Evolutionary conservation across 1,140 invertebrate genomes (phyloP).

Genomic region (Zaprionus ghesquierei): DNA sequence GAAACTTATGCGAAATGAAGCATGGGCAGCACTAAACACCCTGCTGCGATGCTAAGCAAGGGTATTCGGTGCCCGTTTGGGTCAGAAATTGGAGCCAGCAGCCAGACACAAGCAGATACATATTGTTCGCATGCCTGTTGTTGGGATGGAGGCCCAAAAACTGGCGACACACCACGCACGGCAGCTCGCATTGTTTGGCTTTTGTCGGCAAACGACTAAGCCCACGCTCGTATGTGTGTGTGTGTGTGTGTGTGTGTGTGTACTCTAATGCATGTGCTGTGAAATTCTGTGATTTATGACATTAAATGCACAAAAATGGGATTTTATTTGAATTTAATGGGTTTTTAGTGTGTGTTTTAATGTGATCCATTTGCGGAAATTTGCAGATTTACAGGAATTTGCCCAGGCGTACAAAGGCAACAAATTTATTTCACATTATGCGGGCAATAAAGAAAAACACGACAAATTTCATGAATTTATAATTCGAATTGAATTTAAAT

Average conservation of each 20-base stretch:
- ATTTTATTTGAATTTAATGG: slow-evolving; percentile 79
- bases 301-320: slow-evolving; percentile 79
- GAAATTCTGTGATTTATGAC: slow-evolving; percentile 75
- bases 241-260: slow-evolving; percentile 24
- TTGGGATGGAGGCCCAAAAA: slow-evolving; percentile 29
- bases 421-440: slow-evolving; percentile 14
- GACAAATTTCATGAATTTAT: slow-evolving; percentile 19
- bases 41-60: background rate
- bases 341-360: slow-evolving; percentile 77
- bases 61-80: slow-evolving; percentile 17
- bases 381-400: slow-evolving; percentile 57
- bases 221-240: slow-evolving; percentile 31
- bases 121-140: slow-evolving; percentile 44
- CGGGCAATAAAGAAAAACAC: background rate
- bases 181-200: slow-evolving; percentile 73
- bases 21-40: background rate
- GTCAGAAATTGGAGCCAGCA: slow-evolving; percentile 22
- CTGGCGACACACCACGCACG: slow-evolving; percentile 54
- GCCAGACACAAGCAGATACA: slow-evolving; percentile 40
- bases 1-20: background rate
- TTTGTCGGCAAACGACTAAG: slow-evolving; percentile 65
- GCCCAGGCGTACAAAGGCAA: slow-evolving; percentile 13
- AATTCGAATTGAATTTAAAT: background rate
- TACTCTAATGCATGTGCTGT: slow-evolving; percentile 46
- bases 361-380: slow-evolving; percentile 72